A percentile compares a stretch with the other conserved stretches of the same genome.
These are phyloP conservation scores for Metacarcinus magister DNA, from an alignment of 2,888 invertebrate genomes.

Conservation along the genomic window DNA sequence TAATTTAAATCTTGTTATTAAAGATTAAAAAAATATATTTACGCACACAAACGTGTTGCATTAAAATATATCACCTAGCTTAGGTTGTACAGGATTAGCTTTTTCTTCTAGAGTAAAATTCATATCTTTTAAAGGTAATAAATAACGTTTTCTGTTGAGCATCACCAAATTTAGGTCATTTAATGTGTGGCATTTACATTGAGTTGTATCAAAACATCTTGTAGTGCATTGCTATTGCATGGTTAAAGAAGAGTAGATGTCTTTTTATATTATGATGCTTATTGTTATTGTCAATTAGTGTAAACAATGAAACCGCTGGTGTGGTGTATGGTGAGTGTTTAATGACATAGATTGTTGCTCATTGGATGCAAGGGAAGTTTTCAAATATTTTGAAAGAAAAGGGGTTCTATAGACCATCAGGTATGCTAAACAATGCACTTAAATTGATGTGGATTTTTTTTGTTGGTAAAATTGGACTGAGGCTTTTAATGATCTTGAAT, in stretches of 20 bases:
- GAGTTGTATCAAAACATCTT: not conserved
- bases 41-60: too few relatives aligned
- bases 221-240: not conserved
- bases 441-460: conserved; percentile 54
- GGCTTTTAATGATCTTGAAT: conserved; percentile 52
- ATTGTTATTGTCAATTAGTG: not conserved
- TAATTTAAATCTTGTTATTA: not conserved
- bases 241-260: not conserved
- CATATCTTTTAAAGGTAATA: too few relatives aligned
- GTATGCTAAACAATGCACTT: not conserved
- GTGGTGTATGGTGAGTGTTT: not conserved
- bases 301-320: not conserved
- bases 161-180: too few relatives aligned
- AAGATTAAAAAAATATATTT: too few relatives aligned
- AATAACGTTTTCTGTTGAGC: too few relatives aligned
- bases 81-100: too few relatives aligned
- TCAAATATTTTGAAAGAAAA: not conserved
- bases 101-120: too few relatives aligned
- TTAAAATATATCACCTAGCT: too few relatives aligned
- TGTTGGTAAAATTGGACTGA: conserved; percentile 77
- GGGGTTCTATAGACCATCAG: conserved; percentile 32
- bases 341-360: not conserved
- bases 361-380: not conserved
- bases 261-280: not conserved
- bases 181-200: not conserved